Evolutionary conservation across 2,888 invertebrate species (phyloP).

Genomic region (Orthosia gothica): DNA sequence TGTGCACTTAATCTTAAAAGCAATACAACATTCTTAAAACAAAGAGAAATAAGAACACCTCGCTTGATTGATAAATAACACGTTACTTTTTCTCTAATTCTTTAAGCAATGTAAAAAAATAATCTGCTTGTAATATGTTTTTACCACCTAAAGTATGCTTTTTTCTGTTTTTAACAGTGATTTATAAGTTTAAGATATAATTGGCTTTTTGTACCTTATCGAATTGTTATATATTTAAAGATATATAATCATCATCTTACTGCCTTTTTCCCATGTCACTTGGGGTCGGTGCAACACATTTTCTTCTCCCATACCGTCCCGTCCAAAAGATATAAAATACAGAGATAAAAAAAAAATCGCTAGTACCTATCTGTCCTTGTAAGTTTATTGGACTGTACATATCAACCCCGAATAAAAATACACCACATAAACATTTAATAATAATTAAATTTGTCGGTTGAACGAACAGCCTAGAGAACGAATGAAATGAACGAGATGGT

Average conservation of each 20-base stretch:
- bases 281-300: no score
- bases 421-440: conserved; percentile 23
- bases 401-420: conserved; percentile 3
- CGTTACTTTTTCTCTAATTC: conserved; percentile 1
- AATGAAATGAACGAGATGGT: conserved; percentile 40
- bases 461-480: conserved; percentile 21
- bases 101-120: not conserved
- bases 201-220: no score
- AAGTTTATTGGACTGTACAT: not conserved
- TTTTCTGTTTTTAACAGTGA: not conserved
- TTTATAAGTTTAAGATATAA: no score
- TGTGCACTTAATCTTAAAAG: conserved; percentile 41
- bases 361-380: not conserved
- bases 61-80: conserved; percentile 27
- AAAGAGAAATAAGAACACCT: conserved; percentile 25
- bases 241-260: no score
- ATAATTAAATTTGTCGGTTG: conserved; percentile 40
- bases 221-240: no score
- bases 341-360: not conserved
- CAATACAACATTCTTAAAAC: conserved; percentile 28
- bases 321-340: not conserved
- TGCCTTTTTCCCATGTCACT: no score
- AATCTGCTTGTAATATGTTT: no score
- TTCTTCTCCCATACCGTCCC: no score
- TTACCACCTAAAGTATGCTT: not conserved